Evolutionary conservation across 2,888 invertebrate genomes (phyloP).

Genomic region (Lamellibrachia satsuma): DNA sequence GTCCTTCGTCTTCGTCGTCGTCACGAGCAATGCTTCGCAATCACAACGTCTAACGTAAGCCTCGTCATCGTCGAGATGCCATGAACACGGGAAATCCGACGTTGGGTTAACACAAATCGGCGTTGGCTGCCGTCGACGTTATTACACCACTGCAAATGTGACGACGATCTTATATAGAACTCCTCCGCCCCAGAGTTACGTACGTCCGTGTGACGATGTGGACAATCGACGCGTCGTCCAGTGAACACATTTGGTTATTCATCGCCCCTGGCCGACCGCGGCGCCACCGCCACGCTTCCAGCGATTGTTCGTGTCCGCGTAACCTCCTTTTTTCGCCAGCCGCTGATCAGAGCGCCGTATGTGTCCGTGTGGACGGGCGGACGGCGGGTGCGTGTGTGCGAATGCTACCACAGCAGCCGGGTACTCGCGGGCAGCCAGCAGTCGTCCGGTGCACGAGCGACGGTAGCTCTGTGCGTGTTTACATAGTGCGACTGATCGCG

Average conservation of each 20-base stretch:
- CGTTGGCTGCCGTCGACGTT: neutral
- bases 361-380: neutral
- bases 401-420: neutral
- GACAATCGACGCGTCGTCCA: conserved; percentile 3
- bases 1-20: neutral
- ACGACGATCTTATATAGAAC: neutral
- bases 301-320: conserved; percentile 1
- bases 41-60: neutral
- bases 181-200: neutral
- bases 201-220: neutral
- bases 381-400: neutral
- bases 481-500: neutral
- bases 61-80: neutral
- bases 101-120: neutral
- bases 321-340: conserved; percentile 10
- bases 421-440: neutral
- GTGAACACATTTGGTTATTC: neutral
- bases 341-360: neutral
- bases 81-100: neutral
- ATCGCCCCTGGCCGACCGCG: neutral
- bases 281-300: neutral
- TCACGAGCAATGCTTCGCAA: neutral
- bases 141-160: neutral
- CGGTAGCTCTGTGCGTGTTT: neutral
- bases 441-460: neutral